Conservation (phyloP, 2,797 vertebrate genomes). For the Todus mexicanus region DNA sequence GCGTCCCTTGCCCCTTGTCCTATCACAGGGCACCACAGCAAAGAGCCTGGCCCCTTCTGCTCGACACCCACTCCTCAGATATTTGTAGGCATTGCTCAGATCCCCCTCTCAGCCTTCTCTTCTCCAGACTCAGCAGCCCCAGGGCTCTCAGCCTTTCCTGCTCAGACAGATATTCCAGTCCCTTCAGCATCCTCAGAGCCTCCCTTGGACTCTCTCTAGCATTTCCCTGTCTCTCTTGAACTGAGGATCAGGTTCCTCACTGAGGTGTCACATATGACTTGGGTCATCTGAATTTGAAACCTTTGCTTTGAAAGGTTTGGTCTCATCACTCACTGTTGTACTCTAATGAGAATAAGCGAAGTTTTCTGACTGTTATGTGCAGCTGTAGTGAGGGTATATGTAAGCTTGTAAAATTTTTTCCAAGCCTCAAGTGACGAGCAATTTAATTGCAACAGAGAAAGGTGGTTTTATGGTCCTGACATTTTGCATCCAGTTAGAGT, state of each 20-base stretch:
- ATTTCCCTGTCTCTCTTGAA: no score
- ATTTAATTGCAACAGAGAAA: background rate
- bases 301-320: background rate
- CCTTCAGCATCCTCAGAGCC: no score
- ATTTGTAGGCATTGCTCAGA: no score
- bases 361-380: background rate
- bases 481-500: background rate
- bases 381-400: background rate
- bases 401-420: background rate
- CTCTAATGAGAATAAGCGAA: background rate
- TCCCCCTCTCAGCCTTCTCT: no score
- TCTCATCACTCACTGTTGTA: background rate
- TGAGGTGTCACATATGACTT: background rate
- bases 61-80: no score
- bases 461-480: background rate
- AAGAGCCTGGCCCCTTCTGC: no score
- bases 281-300: conserved; percentile 6
- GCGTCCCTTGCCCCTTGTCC: no score
- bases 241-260: background rate
- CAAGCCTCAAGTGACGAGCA: background rate
- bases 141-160: no score
- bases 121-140: no score
- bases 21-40: no score
- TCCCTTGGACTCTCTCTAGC: no score
- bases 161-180: no score